Base-by-base conservation (phyloP, 2,888 invertebrate genomes). In the Zhengitettix transpicula region DNA sequence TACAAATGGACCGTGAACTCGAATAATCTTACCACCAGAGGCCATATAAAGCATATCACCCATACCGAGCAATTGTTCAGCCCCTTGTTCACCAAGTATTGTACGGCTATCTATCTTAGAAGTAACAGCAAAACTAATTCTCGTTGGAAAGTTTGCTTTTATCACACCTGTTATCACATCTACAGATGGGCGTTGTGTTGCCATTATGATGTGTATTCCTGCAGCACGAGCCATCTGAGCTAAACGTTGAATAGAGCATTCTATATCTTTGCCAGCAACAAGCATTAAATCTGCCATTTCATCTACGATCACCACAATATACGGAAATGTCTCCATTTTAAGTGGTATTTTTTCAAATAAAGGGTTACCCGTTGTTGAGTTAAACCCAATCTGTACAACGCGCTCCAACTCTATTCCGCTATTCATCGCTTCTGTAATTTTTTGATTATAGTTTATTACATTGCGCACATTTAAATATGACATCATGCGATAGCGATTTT, bases 91-190 rank as follows among this genome's bases (percentile, higher is more conserved):
- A 51, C 40, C 61, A 10, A 61, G 56, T n/a, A 61, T 61, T 11
- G 61, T 61, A n/a, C 61, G 42, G 7, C 16, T 16, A 44, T 61
- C 61, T 14, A 61, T 61, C 28, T 56, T 56, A 40, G 51, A 51
- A 17, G 47, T 51, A 12, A 61, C 61, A 8, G 10, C 10, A 56
- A 61, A 61, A 11, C 16, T n/a, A 14, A 61, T 60, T 9, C 61
- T 17, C 7, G 56, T 47, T 11, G 61, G 61, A 40, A 61, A 40
- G 44, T 61, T 61, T 15, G 61, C 60, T 55, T 61, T 61, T 17
- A 61, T 61, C 40, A 60, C 10, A 14, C 62, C 62, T 12, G 62
- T 62, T 17, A 62, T 62, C 9, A 62, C 62, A 63, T 62, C 60
- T 17, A 59, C 63, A 10, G 62, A 62, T 42, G 62, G 62, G 10